Evolutionary conservation across 2,888 invertebrate genomes (phyloP), one percentile per base, ranked within the genome.

Genomic region (Hyppa rectilinea): DNA sequence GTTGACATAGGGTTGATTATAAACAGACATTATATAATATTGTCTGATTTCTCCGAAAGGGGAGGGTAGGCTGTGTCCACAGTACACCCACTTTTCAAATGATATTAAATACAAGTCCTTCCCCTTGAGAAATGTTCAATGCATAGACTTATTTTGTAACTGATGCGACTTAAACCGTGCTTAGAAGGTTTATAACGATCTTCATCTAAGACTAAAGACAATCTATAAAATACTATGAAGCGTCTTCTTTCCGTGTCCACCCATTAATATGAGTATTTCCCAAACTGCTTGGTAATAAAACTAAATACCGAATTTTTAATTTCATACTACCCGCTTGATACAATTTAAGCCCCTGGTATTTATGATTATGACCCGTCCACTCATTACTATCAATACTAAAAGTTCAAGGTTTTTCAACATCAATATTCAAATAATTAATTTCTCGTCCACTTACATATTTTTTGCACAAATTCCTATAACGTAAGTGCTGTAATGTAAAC

Each of bases 391-490:
- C 20, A 60, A 53, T 20, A 55, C 12, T 45, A 9, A 64, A 81
- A 82, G 77, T 71, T 82, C 82, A 80, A 77, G 79, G 75, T 40
- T 69, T 23, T 55, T 23, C 14, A 26, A 58, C 29, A 63, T 65
- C 56, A 71, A 67, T 80, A 74, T 67, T 71, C 36, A 73, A 75
- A 49, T 59, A 20, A 62, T 71, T 63, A 73, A 78, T 83, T 78
- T 70, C 55, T 69, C 49, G 29, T n/a, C 14, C 52, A 60, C 10
- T 69, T 61, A 67, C 43, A 69, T 52, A 55, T 69, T 77, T 81
- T 80, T 73, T 59, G 66, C 63, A 71, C 43, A 62, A 61, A 74
- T 63, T n/a, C 53, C 61, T 63, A 70, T 81, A 71, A 79, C 75
- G 73, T 80, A 71, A 77, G 34, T 36, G 17, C 64, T 29, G 14